phyloP scores from a whole-genome alignment of 2,113 vertebrate genomes.

The Lagopus muta region DNA sequence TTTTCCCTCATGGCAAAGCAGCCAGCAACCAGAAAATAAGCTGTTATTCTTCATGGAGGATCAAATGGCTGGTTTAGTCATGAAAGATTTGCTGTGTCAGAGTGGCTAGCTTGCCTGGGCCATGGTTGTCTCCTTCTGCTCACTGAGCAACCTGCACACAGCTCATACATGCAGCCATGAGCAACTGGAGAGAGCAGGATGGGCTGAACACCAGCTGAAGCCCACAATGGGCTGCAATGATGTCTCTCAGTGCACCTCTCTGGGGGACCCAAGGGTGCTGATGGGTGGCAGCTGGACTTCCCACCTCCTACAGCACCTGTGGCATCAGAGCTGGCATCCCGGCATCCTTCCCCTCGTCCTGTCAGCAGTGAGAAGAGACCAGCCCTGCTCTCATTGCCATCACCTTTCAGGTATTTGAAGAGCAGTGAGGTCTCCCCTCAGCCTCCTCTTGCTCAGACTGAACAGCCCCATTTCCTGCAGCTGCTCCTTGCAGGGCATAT shows the following conservation, averaged over 20 bases:
- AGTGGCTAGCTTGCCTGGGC: accelerated
- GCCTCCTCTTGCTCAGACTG: too few species aligned
- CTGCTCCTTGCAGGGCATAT: too few species aligned
- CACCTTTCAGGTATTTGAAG: too few species aligned
- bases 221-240: too few species aligned
- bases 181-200: accelerated
- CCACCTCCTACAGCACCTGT: background rate
- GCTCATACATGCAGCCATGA: accelerated
- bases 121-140: accelerated
- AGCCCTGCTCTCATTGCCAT: too few species aligned
- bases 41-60: slow-evolving; percentile 6
- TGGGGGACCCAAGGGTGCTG: background rate
- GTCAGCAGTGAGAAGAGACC: too few species aligned
- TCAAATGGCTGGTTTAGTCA: background rate
- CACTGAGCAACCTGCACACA: accelerated
- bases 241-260: background rate
- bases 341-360: too few species aligned
- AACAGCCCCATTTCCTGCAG: too few species aligned
- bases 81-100: background rate
- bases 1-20: slow-evolving; percentile 26
- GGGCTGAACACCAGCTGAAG: background rate
- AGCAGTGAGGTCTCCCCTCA: too few species aligned
- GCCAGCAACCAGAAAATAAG: slow-evolving; percentile 8
- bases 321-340: background rate
- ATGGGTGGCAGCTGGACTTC: background rate